Evolutionary conservation across 2,113 vertebrate genomes (phyloP), one percentile per base, ranked within the genome.

Genomic region (Climacteris rufus): DNA sequence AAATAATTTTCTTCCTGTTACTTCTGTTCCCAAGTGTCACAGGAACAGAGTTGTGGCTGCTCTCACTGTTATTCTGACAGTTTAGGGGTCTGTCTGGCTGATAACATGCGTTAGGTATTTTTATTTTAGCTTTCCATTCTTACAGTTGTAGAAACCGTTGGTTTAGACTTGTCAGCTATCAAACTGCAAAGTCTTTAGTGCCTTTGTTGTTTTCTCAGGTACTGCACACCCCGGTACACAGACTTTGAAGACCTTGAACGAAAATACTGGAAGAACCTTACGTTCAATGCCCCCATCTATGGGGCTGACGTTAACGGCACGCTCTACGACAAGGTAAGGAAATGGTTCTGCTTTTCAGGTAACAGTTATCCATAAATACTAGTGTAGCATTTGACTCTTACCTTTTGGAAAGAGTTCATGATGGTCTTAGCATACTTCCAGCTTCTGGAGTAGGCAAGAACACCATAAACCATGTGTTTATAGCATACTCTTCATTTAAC

Each of bases 191-290:
- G 33, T 45, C 57, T 45, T 59, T 15, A 85, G 15, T 63, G 5
- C 28, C 27, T 45, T 5, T 40, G 20, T 49, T 65, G 60, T 1
- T 24, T 45, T 93, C 72, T n/a, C 82, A 99, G 99, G 96, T 99
- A 99, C 93, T 99, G 99, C 83, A 99, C 98, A 45, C 99, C 99
- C 7, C 98, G 98, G 27, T 99, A 99, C 74, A 98, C 97, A 1
- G 99, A 99, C 79, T 99, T 98, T 93, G 99, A 99, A 59, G 99
- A 99, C 89, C 98, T 99, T 88, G 99, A 99, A 94, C 98, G 99
- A 77, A 99, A 99, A 84, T 99, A 99, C 93, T 99, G 99, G 99
- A 99, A 99, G 97, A 99, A 99, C 85, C 98, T 99, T 50, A 99
- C 99, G 0, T 99, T 99, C 81, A 99, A 99, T 60, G 98, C 99